Conservation (phyloP, 1,140 invertebrate species). For the Lerema accius region DNA sequence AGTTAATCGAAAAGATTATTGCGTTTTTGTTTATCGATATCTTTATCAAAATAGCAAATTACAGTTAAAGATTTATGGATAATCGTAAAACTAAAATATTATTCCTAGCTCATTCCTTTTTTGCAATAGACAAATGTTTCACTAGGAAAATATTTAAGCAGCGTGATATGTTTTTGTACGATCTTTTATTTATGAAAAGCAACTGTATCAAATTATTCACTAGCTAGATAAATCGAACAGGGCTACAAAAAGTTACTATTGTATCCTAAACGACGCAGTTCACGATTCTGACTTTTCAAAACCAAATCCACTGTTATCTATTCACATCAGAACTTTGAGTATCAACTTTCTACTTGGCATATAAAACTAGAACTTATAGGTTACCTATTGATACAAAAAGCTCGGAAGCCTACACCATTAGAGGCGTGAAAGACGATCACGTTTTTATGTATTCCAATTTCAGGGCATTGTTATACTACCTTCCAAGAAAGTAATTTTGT, state of each 20-base stretch:
- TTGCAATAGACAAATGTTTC: neutral
- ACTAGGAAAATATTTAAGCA: neutral
- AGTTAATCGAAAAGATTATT: neutral
- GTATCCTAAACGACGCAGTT: slow-evolving; percentile 12
- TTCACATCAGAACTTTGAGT: neutral
- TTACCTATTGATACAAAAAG: neutral
- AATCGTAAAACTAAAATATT: neutral
- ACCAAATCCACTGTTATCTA: neutral
- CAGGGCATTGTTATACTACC: no score
- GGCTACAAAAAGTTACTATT: slow-evolving; percentile 4
- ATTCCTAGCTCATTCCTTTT: no score
- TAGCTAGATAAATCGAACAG: slow-evolving; percentile 12
- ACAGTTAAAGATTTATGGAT: neutral
- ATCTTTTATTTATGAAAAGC: slow-evolving; percentile 8
- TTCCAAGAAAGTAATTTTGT: no score
- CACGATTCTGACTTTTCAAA: slow-evolving; percentile 17
- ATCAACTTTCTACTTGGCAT: neutral
- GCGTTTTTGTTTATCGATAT: neutral
- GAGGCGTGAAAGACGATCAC: neutral
- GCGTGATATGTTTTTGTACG: slow-evolving; percentile 6
- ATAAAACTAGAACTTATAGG: neutral
- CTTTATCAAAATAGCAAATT: neutral
- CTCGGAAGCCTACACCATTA: neutral
- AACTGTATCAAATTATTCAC: neutral
- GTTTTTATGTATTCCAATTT: neutral